Conservation (phyloP, 2,888 invertebrate species). For the Melanostoma scalare region DNA sequence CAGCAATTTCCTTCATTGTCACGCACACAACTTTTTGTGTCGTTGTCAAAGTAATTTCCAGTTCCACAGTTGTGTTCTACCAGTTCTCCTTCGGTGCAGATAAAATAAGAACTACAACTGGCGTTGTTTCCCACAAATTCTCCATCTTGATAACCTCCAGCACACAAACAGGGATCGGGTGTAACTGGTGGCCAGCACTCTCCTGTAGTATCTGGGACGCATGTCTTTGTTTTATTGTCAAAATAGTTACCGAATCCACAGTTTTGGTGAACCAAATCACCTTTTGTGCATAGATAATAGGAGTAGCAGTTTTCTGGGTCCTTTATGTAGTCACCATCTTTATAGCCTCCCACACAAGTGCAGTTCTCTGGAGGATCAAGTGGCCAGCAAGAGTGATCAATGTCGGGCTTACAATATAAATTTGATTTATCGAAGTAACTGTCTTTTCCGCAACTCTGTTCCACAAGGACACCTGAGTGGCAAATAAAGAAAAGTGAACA, state of each 20-base stretch:
- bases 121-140: slow-evolving; percentile 11
- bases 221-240: not conserved
- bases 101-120: slow-evolving; percentile 67
- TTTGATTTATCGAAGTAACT: slow-evolving; percentile 74
- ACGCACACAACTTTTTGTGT: slow-evolving; percentile 7
- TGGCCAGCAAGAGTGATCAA: slow-evolving; percentile 74
- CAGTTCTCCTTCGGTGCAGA: slow-evolving; percentile 74
- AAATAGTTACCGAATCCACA: slow-evolving; percentile 74
- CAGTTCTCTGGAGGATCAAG: slow-evolving; percentile 5
- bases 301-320: slow-evolving; percentile 62
- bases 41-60: slow-evolving; percentile 65
- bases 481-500: slow-evolving; percentile 76
- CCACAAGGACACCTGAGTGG: slow-evolving; percentile 73
- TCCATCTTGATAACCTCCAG: slow-evolving; percentile 30
- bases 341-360: slow-evolving; percentile 43
- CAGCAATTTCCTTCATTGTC: slow-evolving; percentile 53
- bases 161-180: not conserved
- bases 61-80: slow-evolving; percentile 51
- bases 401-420: slow-evolving; percentile 75
- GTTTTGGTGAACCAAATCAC: slow-evolving; percentile 59
- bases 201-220: slow-evolving; percentile 51
- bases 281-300: slow-evolving; percentile 74
- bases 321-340: slow-evolving; percentile 63
- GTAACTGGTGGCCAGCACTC: slow-evolving; percentile 21
- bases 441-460: slow-evolving; percentile 75